phyloP scores from a whole-genome alignment of 2,113 vertebrate species.

The Silurus asotus region DNA sequence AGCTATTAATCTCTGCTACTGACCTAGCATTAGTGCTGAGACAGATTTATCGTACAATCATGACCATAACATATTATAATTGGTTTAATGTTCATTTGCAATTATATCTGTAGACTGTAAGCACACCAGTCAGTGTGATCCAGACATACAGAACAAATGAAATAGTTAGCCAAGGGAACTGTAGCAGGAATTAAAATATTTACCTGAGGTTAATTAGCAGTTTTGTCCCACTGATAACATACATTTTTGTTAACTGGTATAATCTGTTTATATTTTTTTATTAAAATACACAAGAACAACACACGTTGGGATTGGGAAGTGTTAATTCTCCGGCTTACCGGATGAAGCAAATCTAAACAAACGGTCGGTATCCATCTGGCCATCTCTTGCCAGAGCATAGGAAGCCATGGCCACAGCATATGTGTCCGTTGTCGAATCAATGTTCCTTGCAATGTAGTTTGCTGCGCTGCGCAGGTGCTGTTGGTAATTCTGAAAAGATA shows the following conservation, averaged over 20 bases:
- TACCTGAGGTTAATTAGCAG: not conserved
- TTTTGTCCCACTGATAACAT: no score
- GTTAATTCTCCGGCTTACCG: constrained; percentile 2
- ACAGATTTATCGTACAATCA: not conserved
- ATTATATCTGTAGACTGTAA: no score
- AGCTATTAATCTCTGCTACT: not conserved
- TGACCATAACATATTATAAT: not conserved
- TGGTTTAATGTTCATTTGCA: not conserved
- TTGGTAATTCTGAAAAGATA: constrained; percentile 67
- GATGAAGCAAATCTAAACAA: constrained; percentile 65
- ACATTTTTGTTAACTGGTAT: no score
- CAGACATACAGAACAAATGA: no score
- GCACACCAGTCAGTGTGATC: no score
- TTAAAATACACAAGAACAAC: no score
- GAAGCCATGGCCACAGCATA: constrained; percentile 80
- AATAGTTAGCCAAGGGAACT: not conserved
- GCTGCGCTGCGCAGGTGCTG: constrained; percentile 68
- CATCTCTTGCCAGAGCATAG: constrained; percentile 76
- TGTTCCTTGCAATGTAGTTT: constrained; percentile 61
- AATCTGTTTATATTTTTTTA: no score
- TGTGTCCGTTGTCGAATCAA: constrained; percentile 68
- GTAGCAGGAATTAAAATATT: not conserved
- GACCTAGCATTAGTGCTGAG: not conserved
- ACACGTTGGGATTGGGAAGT: not conserved
- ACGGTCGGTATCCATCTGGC: constrained; percentile 52